Base-by-base conservation (phyloP, 2,113 vertebrate genomes). In the Cathartes aura region DNA sequence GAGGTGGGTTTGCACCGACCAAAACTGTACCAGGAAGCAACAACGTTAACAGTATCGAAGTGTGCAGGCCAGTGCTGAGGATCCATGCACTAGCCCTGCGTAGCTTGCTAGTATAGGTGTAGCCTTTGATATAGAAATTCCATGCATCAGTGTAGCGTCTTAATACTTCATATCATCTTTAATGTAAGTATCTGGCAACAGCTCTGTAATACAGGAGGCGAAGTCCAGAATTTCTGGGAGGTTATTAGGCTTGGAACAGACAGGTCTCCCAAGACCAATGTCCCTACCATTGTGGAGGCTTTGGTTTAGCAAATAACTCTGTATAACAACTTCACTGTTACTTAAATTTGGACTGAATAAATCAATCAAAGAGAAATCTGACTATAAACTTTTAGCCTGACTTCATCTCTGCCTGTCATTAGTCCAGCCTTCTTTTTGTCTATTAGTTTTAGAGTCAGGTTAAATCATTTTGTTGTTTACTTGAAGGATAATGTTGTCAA, bases 41-140 rank as follows among this genome's bases (percentile, higher is more conserved):
- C 12, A 23, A 10, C 2, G 0, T 38, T 63, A n/a, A 36, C 9
- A 17, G 16, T 26, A 30, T 26, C 0, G 0, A 40, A 34, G 26
- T 24, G 22, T 20, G 14, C 11, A 40, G 63, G n/a, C n/a, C 18
- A 11, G 5, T 15, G 26, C 40, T 63, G 32, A 40, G 48, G 29
- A 52, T 58, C 36, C 36, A 7, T 26, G 22, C 20, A 2, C 36
- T 2, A 22, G 12, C 17, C 12, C 32, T 40, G 9, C 12, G 24
- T 24, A 38, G 11, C 52, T 80, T 38, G n/a, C 26, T 63, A 8
- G 13, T 30, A 5, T 13, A 30, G 19, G 8, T 38, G 27, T 58
- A 75, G 38, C 38, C 48, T 75, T 86, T 36, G 38, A 10, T 58
- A 10, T 10, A 40, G 63, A 59, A 76, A 36, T 21, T 13, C 16